Evolutionary conservation across 2,113 vertebrate species (phyloP), one percentile per base, ranked within the genome.

Genomic region (Colaptes auratus): DNA sequence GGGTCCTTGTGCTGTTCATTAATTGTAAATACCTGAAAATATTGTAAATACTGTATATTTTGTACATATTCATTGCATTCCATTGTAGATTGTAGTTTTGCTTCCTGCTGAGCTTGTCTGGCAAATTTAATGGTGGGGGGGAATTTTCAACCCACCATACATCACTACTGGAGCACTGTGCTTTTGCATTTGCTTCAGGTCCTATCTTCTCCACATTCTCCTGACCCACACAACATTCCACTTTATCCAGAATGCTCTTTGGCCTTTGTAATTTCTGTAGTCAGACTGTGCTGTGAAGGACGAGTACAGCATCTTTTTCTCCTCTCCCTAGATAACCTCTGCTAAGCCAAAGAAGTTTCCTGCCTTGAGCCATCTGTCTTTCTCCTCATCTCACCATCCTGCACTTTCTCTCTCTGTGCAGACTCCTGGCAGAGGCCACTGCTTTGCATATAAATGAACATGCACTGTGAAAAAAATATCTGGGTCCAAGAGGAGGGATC

Each of bases 341-440:
- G 27, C n/a, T 27, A 30, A 86, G 33, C 28, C 73, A 69, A 25
- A 75, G 12, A 16, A 12, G 6, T 69, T 15, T 8, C 25, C 19
- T 61, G 33, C n/a, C 19, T 66, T 50, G 20, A 76, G 39, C 16
- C 27, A 25, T 16, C 30, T 8, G 2, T 55, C 28, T 44, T 69
- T 75, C 78, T 73, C 10, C 0, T 2, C 63, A 6, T 10, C 20
- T 83, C 0, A 0, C 36, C 1, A 2, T 25, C 52, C 55, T 56
- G 35, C n/a, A 36, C 33, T 55, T 82, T 61, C 71, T 48, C 20
- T 61, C 18, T 70, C 30, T 80, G 10, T 50, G 35, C 3, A 7
- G 15, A 11, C 18, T 59, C 48, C 30, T 63, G n/a, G 16, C 33
- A 83, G 46, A 77, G 56, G 14, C 44, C 65, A 8, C 42, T 52